Evolutionary conservation across 2,888 invertebrate species (phyloP).

Genomic region (Anthophora plumipes): DNA sequence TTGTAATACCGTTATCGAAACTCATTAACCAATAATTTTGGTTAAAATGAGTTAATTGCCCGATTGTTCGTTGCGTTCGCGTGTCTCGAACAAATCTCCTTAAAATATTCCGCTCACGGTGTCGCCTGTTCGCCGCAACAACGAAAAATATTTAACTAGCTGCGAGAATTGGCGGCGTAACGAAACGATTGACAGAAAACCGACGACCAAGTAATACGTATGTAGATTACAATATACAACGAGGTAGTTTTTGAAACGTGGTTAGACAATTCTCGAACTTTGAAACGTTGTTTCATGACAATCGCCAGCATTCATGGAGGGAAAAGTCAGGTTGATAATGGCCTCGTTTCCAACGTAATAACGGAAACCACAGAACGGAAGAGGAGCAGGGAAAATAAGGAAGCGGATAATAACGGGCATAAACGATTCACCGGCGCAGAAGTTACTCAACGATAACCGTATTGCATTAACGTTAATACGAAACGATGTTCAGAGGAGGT

Average conservation of each 20-base stretch:
- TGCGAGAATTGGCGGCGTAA: background rate
- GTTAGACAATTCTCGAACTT: background rate
- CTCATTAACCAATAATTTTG: slow-evolving; percentile 46
- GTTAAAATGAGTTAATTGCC: slow-evolving; percentile 35
- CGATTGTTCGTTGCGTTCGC: background rate
- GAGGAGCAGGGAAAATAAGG: background rate
- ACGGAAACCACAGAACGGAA: slow-evolving; percentile 16
- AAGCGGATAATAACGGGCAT: slow-evolving; percentile 38
- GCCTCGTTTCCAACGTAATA: slow-evolving; percentile 11
- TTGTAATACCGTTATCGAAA: background rate
- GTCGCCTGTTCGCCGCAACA: background rate
- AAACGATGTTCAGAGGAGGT: background rate
- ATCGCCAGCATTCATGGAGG: slow-evolving; percentile 1
- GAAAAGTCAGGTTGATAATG: slow-evolving; percentile 27
- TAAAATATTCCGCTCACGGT: slow-evolving; percentile 32
- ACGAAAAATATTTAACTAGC: background rate
- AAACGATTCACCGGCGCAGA: slow-evolving; percentile 33
- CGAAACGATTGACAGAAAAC: background rate
- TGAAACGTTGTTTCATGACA: slow-evolving; percentile 1
- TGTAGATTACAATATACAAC: background rate
- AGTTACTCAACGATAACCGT: slow-evolving; percentile 29
- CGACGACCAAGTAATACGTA: background rate
- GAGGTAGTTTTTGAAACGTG: background rate
- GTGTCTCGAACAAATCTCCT: slow-evolving; percentile 30
- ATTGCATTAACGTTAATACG: slow-evolving; percentile 27